Evolutionary conservation across 1,140 invertebrate species (phyloP).

Genomic region (Schlechtendalia chinensis): DNA sequence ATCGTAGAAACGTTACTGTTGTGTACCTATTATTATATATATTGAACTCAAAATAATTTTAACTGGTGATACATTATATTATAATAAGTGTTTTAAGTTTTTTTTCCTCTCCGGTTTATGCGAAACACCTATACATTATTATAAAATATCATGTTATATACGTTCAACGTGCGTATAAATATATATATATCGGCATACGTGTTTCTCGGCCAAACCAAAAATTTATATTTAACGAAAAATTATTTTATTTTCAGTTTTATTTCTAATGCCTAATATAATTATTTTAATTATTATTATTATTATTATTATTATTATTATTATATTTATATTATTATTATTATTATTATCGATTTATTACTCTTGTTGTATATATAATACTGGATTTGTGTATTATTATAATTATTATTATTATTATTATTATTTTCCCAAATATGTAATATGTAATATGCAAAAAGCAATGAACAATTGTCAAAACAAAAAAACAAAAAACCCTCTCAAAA

Average conservation of each 20-base stretch:
- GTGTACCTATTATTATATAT: conserved; percentile 29
- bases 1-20: conserved; percentile 34
- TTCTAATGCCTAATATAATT: conserved; percentile 21
- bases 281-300: conserved; percentile 36
- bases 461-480: conserved; percentile 28
- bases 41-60: conserved; percentile 41
- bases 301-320: conserved; percentile 38
- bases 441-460: conserved; percentile 20
- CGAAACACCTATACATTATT: background rate
- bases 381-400: conserved; percentile 47
- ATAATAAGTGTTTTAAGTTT: conserved; percentile 42
- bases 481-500: no score
- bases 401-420: conserved; percentile 14
- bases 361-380: conserved; percentile 40
- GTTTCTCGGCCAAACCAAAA: conserved; percentile 4
- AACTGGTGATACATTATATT: conserved; percentile 40
- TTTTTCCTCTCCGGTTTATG: conserved; percentile 30
- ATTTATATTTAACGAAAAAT: conserved; percentile 17
- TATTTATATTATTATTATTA: conserved; percentile 38
- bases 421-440: conserved; percentile 24
- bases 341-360: conserved; percentile 28
- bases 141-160: background rate
- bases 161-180: background rate
- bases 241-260: conserved; percentile 42
- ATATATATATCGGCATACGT: background rate